A percentile compares a stretch with the other conserved stretches of the same genome.
phyloP scores from a whole-genome alignment of 2,888 invertebrate species.

The Latheticus oryzae region DNA sequence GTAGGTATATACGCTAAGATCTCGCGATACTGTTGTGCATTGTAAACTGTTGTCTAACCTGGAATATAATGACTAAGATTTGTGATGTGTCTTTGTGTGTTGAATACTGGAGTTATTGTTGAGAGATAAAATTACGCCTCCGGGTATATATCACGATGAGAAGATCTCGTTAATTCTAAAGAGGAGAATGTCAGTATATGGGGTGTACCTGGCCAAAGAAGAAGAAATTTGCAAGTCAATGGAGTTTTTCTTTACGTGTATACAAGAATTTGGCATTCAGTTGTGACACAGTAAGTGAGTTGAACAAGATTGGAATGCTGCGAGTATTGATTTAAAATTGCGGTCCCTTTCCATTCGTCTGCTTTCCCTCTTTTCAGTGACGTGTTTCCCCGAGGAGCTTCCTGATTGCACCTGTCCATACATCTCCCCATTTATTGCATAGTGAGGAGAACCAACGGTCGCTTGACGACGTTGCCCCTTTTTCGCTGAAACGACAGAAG shows the following conservation, averaged over 20 bases:
- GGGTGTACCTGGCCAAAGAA: too few relatives aligned
- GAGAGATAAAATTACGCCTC: slow-evolving; percentile 49
- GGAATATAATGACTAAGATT: slow-evolving; percentile 63
- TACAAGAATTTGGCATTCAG: slow-evolving; percentile 38
- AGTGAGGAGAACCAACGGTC: slow-evolving; percentile 49
- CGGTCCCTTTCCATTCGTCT: slow-evolving; percentile 61
- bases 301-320: slow-evolving; percentile 53
- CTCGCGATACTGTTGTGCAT: slow-evolving; percentile 57
- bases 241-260: slow-evolving; percentile 29
- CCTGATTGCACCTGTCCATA: slow-evolving; percentile 66
- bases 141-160: slow-evolving; percentile 26
- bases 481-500: slow-evolving; percentile 63
- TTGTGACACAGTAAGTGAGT: slow-evolving; percentile 44
- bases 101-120: slow-evolving; percentile 58
- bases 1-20: slow-evolving; percentile 61
- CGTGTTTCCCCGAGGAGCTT: slow-evolving; percentile 63
- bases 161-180: slow-evolving; percentile 14
- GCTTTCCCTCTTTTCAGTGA: slow-evolving; percentile 60
- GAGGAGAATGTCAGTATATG: too few relatives aligned
- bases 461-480: slow-evolving; percentile 53
- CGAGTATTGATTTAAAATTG: slow-evolving; percentile 65
- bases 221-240: slow-evolving; percentile 23
- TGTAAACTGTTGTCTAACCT: slow-evolving; percentile 61
- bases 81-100: slow-evolving; percentile 60
- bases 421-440: slow-evolving; percentile 60